Conservation (phyloP, 1,140 invertebrate species). For the Drosophila santomea region DNA sequence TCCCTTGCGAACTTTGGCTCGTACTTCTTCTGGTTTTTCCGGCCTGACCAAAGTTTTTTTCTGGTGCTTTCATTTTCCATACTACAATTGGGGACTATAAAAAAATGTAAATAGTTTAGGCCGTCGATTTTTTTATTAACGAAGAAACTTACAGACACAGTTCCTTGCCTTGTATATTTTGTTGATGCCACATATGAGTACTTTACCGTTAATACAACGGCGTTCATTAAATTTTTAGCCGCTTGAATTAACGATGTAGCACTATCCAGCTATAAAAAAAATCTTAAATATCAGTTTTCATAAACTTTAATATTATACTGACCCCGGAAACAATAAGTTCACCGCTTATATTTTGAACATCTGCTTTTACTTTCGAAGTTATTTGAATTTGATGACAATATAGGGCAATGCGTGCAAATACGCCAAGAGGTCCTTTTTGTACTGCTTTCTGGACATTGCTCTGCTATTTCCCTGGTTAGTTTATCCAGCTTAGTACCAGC, state of each 20-base stretch:
- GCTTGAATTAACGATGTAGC: constrained; percentile 99
- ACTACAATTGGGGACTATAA: constrained; percentile 96
- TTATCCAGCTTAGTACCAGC: constrained; percentile 98
- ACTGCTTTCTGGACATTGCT: constrained; percentile 98
- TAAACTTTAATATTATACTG: constrained; percentile 58
- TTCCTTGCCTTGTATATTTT: constrained; percentile 93
- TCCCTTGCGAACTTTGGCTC: constrained; percentile 96
- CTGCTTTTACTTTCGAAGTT: constrained; percentile 98
- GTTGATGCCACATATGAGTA: constrained; percentile 99
- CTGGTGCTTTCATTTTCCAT: constrained; percentile 99
- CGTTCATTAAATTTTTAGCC: constrained; percentile 99
- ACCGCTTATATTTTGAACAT: constrained; percentile 99
- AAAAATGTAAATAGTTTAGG: neutral
- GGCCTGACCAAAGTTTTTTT: constrained; percentile 97
- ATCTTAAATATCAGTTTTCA: neutral
- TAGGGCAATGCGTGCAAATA: constrained; percentile 98
- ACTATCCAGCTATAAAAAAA: constrained; percentile 92
- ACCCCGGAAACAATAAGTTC: constrained; percentile 98
- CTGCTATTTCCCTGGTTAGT: constrained; percentile 97
- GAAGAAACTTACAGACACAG: constrained; percentile 90
- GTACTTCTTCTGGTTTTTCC: constrained; percentile 97
- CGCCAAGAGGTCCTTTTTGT: constrained; percentile 98
- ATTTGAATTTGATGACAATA: constrained; percentile 99
- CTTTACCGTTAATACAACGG: constrained; percentile 98
- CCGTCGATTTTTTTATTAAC: too few species aligned